A percentile compares a stretch with the other conserved stretches of the same genome.
These are phyloP conservation scores for Nasua narica DNA, from an alignment of 2,797 vertebrate species.

Conservation along the genomic window DNA sequence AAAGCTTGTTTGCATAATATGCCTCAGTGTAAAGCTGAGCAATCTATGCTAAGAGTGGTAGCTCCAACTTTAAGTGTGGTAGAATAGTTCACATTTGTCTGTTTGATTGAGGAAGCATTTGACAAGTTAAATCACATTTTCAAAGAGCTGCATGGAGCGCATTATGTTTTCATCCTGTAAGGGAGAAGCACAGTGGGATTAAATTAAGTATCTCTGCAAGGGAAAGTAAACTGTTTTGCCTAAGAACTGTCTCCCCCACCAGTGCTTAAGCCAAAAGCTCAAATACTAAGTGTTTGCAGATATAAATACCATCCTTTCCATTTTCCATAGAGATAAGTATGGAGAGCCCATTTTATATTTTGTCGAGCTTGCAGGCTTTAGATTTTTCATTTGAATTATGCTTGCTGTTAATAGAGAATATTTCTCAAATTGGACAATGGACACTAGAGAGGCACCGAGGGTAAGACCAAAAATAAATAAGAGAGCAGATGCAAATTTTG, in stretches of 20 bases:
- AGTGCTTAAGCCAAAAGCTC: not conserved
- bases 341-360: not conserved
- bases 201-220: not conserved
- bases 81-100: slow-evolving; percentile 82
- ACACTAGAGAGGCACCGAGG: not conserved
- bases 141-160: slow-evolving; percentile 99
- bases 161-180: slow-evolving; percentile 99
- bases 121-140: slow-evolving; percentile 96
- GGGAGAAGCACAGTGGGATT: slow-evolving; percentile 55
- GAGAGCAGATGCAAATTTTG: not conserved
- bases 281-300: not conserved
- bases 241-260: not conserved
- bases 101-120: slow-evolving; percentile 76
- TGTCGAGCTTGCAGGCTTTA: not conserved
- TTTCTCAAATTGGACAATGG: not conserved
- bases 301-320: not conserved
- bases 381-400: not conserved
- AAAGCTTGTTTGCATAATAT: slow-evolving; percentile 86
- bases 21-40: slow-evolving; percentile 85
- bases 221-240: not conserved
- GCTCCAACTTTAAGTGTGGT: slow-evolving; percentile 82
- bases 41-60: slow-evolving; percentile 82
- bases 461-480: not conserved
- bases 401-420: not conserved
- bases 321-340: not conserved